phyloP scores from a whole-genome alignment of 2,888 invertebrate genomes.

The Dolichomitus sp. region DNA sequence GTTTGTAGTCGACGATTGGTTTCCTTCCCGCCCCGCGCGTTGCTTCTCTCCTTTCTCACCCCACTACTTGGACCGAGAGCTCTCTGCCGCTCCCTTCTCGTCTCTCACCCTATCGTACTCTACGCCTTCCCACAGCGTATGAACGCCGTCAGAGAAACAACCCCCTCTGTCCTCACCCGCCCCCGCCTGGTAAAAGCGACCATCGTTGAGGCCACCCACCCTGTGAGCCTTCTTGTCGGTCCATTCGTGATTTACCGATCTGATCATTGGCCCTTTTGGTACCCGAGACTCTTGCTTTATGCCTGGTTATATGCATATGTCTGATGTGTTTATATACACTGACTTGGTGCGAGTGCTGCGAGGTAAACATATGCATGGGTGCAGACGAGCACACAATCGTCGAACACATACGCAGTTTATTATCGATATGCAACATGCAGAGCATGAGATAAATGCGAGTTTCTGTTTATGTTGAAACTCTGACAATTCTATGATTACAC shows the following conservation, averaged over 20 bases:
- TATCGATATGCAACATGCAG: neutral
- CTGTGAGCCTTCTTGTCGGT: constrained; percentile 11
- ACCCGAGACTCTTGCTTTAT: neutral
- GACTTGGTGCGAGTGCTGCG: neutral
- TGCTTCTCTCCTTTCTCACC: constrained; percentile 60
- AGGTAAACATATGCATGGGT: neutral
- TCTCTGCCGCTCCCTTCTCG: constrained; percentile 62
- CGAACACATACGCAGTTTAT: neutral
- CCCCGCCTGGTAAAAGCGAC: constrained; percentile 25
- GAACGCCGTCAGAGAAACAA: constrained; percentile 62
- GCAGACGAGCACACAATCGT: neutral
- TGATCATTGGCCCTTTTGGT: constrained; percentile 74
- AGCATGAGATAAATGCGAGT: neutral
- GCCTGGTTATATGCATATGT: constrained; percentile 3
- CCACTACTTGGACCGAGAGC: constrained; percentile 59
- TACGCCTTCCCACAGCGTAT: constrained; percentile 62
- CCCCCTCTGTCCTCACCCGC: constrained; percentile 57
- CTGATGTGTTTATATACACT: neutral
- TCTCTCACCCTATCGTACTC: constrained; percentile 28
- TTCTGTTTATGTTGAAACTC: neutral
- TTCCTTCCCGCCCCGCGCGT: constrained; percentile 79
- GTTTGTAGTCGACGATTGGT: constrained; percentile 83
- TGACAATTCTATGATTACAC: neutral
- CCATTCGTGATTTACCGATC: constrained; percentile 76
- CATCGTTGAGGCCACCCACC: constrained; percentile 14